Evolutionary conservation across 2,888 invertebrate species (phyloP).

Genomic region (Toxonevra muliebris): DNA sequence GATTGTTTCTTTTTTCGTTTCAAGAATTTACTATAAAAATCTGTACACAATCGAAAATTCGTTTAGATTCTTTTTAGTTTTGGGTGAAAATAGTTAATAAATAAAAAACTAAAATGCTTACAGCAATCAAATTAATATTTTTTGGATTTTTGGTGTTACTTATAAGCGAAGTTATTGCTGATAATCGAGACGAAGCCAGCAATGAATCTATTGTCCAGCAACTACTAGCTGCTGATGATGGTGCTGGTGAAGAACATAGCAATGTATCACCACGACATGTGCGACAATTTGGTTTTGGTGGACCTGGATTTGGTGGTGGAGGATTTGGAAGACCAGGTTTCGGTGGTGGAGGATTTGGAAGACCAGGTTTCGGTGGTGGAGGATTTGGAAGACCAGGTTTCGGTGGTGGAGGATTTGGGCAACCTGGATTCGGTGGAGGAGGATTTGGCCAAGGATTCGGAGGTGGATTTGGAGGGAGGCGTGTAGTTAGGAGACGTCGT

Average conservation of each 20-base stretch:
- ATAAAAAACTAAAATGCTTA: neutral
- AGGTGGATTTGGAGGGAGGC: neutral
- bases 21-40: no score
- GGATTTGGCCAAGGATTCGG: constrained; percentile 27
- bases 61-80: no score
- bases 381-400: constrained; percentile 6
- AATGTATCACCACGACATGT: constrained; percentile 30
- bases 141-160: constrained; percentile 2
- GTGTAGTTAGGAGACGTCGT: neutral
- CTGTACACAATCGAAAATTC: no score
- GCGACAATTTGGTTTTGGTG: constrained; percentile 37
- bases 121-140: constrained; percentile 20
- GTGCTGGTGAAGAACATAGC: constrained; percentile 16
- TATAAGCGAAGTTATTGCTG: neutral
- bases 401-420: constrained; percentile 34
- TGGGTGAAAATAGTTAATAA: no score
- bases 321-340: constrained; percentile 28
- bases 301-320: constrained; percentile 23
- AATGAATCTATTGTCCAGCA: neutral
- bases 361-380: constrained; percentile 26
- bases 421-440: constrained; percentile 32
- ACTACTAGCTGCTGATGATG: constrained; percentile 42
- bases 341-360: constrained; percentile 35
- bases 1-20: no score
- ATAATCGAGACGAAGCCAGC: neutral